Conservation (phyloP, 2,888 invertebrate genomes). For the Schrankia costaestrigalis region DNA sequence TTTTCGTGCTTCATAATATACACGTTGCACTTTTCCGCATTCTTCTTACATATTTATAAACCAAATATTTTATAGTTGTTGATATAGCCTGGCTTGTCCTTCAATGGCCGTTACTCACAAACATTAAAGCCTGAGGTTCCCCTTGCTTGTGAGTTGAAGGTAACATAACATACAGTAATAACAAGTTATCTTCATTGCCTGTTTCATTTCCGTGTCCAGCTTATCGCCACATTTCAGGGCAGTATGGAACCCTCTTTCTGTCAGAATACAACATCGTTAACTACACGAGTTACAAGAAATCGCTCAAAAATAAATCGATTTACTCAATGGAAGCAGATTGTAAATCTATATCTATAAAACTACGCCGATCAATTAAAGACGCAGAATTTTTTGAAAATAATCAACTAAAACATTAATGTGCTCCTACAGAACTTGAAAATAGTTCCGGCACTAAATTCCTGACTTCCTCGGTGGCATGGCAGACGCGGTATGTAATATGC, state of each 20-base stretch:
- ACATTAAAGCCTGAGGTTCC: constrained; percentile 22
- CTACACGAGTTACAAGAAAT: constrained; percentile 6
- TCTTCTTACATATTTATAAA: constrained; percentile 6
- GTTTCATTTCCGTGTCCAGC: constrained; percentile 58
- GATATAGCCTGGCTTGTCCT: constrained; percentile 14
- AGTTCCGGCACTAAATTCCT: too few species aligned
- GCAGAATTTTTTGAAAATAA: too few species aligned
- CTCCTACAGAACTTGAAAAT: too few species aligned
- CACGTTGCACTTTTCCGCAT: constrained; percentile 13
- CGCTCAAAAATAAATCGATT: too few species aligned
- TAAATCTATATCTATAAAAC: too few species aligned
- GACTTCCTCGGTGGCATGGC: too few species aligned
- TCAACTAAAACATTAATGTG: too few species aligned
- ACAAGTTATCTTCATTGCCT: constrained; percentile 64
- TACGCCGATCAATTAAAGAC: too few species aligned
- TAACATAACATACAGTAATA: constrained; percentile 56
- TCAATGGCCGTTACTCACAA: constrained; percentile 21
- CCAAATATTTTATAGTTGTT: constrained; percentile 19
- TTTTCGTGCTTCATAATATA: too few species aligned
- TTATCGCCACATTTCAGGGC: constrained; percentile 54
- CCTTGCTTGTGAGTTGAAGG: constrained; percentile 31
- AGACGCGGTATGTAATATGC: too few species aligned
- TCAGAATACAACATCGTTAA: constrained; percentile 23
- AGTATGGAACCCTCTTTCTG: constrained; percentile 34
- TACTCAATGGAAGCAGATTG: too few species aligned